Conservation (phyloP, 2,888 invertebrate genomes). For the Blera fallax region DNA sequence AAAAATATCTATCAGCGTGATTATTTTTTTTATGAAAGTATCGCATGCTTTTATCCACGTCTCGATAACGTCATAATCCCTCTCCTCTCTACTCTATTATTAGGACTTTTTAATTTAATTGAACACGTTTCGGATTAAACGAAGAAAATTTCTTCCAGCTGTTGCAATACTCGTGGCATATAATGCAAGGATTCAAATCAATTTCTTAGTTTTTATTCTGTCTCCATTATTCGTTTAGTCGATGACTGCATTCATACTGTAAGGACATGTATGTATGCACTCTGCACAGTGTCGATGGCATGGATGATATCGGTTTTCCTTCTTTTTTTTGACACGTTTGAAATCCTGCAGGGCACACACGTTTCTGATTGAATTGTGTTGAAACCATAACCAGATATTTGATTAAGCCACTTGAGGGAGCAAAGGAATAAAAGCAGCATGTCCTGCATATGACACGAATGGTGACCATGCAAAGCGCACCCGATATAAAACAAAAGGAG, state of each 20-base stretch:
- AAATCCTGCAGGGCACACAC: neutral
- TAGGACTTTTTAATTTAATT: neutral
- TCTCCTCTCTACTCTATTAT: neutral
- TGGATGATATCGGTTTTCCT: neutral
- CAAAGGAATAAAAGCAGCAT: neutral
- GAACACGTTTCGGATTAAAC: neutral
- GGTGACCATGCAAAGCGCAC: neutral
- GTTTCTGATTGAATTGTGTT: conserved; percentile 18
- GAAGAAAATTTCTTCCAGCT: neutral
- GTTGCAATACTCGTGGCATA: too few species aligned
- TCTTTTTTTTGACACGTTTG: neutral
- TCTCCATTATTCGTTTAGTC: neutral
- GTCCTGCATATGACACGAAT: conserved; percentile 11
- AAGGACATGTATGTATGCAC: neutral
- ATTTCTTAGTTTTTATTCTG: neutral
- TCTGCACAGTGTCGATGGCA: neutral
- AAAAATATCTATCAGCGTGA: too few species aligned
- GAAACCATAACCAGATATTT: conserved; percentile 22
- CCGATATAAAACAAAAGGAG: neutral
- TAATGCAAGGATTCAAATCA: neutral
- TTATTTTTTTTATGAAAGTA: too few species aligned
- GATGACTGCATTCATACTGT: neutral
- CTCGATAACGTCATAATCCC: neutral
- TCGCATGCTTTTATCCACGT: neutral
- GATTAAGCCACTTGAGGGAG: conserved; percentile 5